Conservation (phyloP, 2,113 vertebrate genomes). For the Labeo rohita region DNA sequence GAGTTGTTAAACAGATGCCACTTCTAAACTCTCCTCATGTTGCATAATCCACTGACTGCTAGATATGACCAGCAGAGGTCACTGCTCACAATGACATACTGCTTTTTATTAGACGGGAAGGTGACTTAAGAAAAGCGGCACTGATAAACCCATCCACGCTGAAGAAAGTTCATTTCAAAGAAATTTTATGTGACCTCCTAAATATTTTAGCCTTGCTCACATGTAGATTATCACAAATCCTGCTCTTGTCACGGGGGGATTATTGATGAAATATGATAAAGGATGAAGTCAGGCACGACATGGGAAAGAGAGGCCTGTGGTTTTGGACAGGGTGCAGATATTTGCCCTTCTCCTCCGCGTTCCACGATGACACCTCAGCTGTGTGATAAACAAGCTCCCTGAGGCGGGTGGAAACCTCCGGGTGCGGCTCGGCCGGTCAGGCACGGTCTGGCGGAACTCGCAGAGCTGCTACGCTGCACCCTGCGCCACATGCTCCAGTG, state of each 20-base stretch:
- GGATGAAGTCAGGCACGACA: slow-evolving; percentile 13
- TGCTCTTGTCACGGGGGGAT: slow-evolving; percentile 15
- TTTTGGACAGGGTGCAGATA: slow-evolving; percentile 44
- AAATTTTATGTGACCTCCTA: neutral
- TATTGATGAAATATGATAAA: slow-evolving; percentile 34
- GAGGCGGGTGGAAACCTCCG: slow-evolving; percentile 42
- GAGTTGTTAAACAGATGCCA: neutral
- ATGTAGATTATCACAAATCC: slow-evolving; percentile 21
- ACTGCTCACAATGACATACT: neutral
- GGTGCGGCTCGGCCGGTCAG: neutral
- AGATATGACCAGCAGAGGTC: slow-evolving; percentile 36
- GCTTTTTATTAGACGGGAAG: neutral
- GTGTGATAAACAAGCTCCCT: slow-evolving; percentile 33
- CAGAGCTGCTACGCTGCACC: slow-evolving; percentile 37
- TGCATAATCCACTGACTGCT: neutral
- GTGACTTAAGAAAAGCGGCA: neutral
- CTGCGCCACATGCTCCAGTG: slow-evolving; percentile 37
- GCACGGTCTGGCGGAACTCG: slow-evolving; percentile 39
- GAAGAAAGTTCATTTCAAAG: neutral
- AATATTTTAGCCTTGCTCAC: slow-evolving; percentile 23
- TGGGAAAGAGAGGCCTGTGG: slow-evolving; percentile 36
- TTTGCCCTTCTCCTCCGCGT: slow-evolving; percentile 44
- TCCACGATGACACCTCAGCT: slow-evolving; percentile 50
- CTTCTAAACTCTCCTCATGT: neutral
- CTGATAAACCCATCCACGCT: neutral